phyloP scores from a whole-genome alignment of 2,113 vertebrate genomes.

The Puntigrus tetrazona region DNA sequence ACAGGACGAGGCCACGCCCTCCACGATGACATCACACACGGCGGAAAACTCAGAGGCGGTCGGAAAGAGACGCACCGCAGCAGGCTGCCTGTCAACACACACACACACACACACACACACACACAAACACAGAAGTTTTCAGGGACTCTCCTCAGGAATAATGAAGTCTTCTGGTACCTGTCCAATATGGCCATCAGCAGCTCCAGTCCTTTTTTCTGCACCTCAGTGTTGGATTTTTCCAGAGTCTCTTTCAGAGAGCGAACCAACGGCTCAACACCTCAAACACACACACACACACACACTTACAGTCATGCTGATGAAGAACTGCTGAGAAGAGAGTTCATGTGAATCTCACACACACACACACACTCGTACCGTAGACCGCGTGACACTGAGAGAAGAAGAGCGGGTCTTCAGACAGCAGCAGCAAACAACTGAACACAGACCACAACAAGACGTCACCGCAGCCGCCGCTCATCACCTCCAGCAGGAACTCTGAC shows the following conservation, averaged over 20 bases:
- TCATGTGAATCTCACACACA: conserved; percentile 4
- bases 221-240: conserved; percentile 79
- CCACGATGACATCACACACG: conserved; percentile 75
- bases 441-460: conserved; percentile 86
- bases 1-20: conserved; percentile 79
- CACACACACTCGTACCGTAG: conserved; percentile 75
- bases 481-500: conserved; percentile 79
- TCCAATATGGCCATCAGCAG: conserved; percentile 88
- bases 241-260: conserved; percentile 83
- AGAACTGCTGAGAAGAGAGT: background rate
- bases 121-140: too few relatives aligned
- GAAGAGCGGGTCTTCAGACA: conserved; percentile 87
- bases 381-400: conserved; percentile 93
- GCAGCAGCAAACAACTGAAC: conserved; percentile 85
- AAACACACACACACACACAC: conserved; percentile 50
- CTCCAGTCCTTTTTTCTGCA: conserved; percentile 87
- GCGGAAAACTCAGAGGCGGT: conserved; percentile 75
- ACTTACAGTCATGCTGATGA: background rate
- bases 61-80: conserved; percentile 83
- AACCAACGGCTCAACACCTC: conserved; percentile 90
- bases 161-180: too few relatives aligned
- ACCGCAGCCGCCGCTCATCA: conserved; percentile 76
- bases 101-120: background rate
- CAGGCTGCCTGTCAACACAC: conserved; percentile 80
- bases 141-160: too few relatives aligned